These are phyloP conservation scores for Andrena fulva DNA, from an alignment of 2,888 invertebrate species.

Conservation along the genomic window DNA sequence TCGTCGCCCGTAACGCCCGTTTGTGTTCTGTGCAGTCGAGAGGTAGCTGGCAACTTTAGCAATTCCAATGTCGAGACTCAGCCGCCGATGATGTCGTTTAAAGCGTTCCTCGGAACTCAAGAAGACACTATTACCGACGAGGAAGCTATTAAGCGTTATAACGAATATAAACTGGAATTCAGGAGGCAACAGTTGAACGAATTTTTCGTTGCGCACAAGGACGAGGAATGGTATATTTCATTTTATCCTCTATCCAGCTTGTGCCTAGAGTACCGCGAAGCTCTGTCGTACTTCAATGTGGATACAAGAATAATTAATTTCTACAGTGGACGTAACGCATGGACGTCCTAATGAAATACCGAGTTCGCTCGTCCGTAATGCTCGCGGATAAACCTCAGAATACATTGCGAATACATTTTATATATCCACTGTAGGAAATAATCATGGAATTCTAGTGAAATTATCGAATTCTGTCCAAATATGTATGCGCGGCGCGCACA, in stretches of 20 bases:
- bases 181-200: slow-evolving; percentile 98
- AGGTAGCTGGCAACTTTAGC: slow-evolving; percentile 83
- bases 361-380: background rate
- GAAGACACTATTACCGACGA: slow-evolving; percentile 99
- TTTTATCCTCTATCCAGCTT: slow-evolving; percentile 30
- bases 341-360: background rate
- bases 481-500: slow-evolving; percentile 23
- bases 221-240: slow-evolving; percentile 98
- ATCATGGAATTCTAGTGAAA: slow-evolving; percentile 31
- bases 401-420: background rate
- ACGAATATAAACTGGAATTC: slow-evolving; percentile 99
- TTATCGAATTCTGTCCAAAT: slow-evolving; percentile 36
- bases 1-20: slow-evolving; percentile 58
- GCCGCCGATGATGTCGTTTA: slow-evolving; percentile 98
- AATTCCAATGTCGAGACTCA: slow-evolving; percentile 89
- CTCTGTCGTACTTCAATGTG: slow-evolving; percentile 39
- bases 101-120: slow-evolving; percentile 97
- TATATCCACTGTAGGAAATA: slow-evolving; percentile 51
- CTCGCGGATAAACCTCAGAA: too few relatives aligned
- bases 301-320: slow-evolving; percentile 45
- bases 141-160: slow-evolving; percentile 98
- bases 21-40: slow-evolving; percentile 74
- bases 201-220: slow-evolving; percentile 99
- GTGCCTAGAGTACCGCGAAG: slow-evolving; percentile 6
- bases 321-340: slow-evolving; percentile 38